These are phyloP conservation scores for Chamaetylas fuelleborni DNA, from an alignment of 2,113 vertebrate species.

Conservation along the genomic window DNA sequence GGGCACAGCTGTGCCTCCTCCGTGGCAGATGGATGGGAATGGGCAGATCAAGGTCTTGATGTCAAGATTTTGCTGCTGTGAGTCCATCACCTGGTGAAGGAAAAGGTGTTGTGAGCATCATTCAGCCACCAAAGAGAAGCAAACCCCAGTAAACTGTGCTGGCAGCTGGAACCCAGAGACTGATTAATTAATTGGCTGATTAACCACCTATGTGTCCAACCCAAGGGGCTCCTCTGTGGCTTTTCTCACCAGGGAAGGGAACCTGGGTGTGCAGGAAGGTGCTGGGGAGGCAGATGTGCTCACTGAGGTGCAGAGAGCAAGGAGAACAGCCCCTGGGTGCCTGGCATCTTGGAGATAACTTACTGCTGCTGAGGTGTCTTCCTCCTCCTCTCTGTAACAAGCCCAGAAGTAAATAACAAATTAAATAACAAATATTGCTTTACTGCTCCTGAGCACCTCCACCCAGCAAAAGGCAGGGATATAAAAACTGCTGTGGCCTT, in stretches of 20 bases:
- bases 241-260: not conserved
- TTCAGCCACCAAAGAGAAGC: not conserved
- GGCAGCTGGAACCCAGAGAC: not conserved
- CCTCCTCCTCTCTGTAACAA: not conserved
- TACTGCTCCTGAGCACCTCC: not conserved
- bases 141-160: not conserved
- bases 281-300: not conserved
- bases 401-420: not conserved
- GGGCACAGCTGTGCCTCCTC: not conserved
- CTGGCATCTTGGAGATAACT: not conserved
- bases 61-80: fast-evolving
- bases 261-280: not conserved
- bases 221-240: fast-evolving
- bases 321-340: not conserved
- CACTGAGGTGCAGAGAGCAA: not conserved
- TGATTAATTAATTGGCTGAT: not conserved
- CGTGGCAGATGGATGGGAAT: not conserved
- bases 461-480: not conserved
- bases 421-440: not conserved
- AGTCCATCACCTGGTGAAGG: not conserved
- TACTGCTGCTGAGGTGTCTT: not conserved
- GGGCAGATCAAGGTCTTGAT: not conserved
- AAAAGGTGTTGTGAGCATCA: not conserved
- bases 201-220: not conserved
- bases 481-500: not conserved